Conservation (phyloP, 2,797 vertebrate genomes). For the Columba guinea region DNA sequence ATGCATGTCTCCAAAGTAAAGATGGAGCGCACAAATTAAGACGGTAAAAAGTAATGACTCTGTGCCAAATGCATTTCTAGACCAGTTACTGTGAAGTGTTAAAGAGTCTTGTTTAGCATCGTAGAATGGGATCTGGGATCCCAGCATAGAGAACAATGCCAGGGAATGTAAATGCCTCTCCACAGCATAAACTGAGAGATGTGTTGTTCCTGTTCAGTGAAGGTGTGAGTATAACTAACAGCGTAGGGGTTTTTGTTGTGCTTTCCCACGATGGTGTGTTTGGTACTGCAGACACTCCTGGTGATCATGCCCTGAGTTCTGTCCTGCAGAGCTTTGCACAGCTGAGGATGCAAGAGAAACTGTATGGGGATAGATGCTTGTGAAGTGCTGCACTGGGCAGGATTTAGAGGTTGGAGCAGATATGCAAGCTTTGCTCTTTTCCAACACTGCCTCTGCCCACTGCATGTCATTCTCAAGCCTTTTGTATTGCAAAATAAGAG, state of each 20-base stretch:
- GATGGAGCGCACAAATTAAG: background rate
- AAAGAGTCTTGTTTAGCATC: background rate
- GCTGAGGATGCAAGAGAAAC: background rate
- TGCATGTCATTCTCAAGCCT: background rate
- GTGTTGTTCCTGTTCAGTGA: background rate
- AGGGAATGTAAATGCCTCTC: background rate
- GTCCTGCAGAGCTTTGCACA: background rate
- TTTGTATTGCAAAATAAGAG: background rate
- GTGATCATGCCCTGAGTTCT: background rate
- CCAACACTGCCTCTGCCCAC: background rate
- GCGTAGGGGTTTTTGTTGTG: background rate
- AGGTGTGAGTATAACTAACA: background rate
- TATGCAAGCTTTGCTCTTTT: background rate
- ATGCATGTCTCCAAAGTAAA: background rate
- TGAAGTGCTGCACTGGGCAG: background rate
- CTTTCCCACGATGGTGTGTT: accelerated
- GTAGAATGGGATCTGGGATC: background rate
- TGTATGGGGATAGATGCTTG: background rate
- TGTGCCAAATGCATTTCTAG: background rate
- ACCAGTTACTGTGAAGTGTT: background rate
- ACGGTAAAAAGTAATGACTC: background rate
- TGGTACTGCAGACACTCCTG: background rate
- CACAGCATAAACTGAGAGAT: background rate
- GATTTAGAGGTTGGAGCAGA: background rate
- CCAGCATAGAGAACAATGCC: background rate